Conservation (phyloP, 2,888 invertebrate genomes). For the Drosophila anomalata region DNA sequence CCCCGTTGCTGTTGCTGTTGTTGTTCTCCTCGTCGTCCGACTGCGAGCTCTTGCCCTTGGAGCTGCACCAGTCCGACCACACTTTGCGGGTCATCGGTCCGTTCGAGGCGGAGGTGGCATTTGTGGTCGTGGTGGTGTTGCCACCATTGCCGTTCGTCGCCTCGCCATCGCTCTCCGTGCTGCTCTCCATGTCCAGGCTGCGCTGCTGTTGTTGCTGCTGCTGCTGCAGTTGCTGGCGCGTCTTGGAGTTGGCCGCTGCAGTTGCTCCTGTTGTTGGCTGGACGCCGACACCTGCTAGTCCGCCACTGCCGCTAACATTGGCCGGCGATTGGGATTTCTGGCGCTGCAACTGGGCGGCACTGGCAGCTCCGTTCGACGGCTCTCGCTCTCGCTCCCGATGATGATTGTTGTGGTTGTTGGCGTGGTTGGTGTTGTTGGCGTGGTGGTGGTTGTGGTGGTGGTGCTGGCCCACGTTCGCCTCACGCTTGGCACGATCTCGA, state of each 20-base stretch:
- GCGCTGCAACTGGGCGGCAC: conserved; percentile 41
- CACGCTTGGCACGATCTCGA: conserved; percentile 84
- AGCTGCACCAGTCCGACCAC: conserved; percentile 90
- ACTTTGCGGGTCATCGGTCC: conserved; percentile 89
- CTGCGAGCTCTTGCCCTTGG: conserved; percentile 87
- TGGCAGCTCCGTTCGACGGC: conserved; percentile 36
- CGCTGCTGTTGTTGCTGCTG: conserved; percentile 57
- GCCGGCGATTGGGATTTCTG: conserved; percentile 68
- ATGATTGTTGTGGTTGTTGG: conserved; percentile 58
- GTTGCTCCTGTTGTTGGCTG: conserved; percentile 53
- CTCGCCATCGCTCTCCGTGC: conserved; percentile 80
- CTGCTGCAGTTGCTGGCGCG: conserved; percentile 64
- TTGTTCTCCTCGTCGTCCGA: conserved; percentile 86
- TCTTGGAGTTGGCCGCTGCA: conserved; percentile 65
- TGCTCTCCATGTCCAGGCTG: conserved; percentile 79
- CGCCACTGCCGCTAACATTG: conserved; percentile 55
- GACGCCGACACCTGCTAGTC: conserved; percentile 57
- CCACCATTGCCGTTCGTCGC: conserved; percentile 69
- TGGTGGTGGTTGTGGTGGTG: conserved; percentile 65
- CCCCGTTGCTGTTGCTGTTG: conserved; percentile 80
- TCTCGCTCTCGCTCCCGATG: conserved; percentile 51
- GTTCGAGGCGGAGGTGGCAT: conserved; percentile 61
- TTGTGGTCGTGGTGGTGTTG: conserved; percentile 58
- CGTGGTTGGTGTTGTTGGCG: conserved; percentile 57
- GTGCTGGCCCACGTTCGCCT: conserved; percentile 80